Evolutionary conservation across 2,113 vertebrate genomes (phyloP).

Genomic region (Ameiurus melas): DNA sequence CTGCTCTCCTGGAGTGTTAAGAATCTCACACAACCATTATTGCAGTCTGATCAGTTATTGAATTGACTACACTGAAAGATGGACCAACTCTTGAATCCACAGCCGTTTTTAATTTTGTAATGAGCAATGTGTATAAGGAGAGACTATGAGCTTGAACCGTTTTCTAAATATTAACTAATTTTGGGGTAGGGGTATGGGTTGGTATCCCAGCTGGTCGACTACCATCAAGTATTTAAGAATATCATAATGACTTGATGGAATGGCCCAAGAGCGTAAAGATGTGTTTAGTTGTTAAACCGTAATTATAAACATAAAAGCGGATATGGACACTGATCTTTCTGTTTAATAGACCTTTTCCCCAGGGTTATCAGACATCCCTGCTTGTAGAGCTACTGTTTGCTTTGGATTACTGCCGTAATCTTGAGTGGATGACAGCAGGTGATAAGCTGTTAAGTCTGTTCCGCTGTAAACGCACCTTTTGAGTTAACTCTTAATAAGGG

Average conservation of each 20-base stretch:
- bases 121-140: neutral
- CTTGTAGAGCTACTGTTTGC: conserved; percentile 1
- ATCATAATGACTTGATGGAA: neutral
- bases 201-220: neutral
- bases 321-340: neutral
- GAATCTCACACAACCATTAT: neutral
- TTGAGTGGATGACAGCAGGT: neutral
- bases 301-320: neutral
- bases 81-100: neutral
- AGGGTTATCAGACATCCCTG: neutral
- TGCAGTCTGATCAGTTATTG: neutral
- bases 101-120: neutral
- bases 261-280: neutral
- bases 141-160: neutral
- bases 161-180: neutral
- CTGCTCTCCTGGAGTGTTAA: neutral
- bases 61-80: neutral
- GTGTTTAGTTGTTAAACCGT: neutral
- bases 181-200: neutral
- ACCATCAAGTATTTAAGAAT: neutral
- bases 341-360: neutral
- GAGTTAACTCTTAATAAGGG: too few relatives aligned
- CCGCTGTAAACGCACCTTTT: too few relatives aligned
- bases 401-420: neutral
- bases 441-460: neutral